Conservation (phyloP, 2,797 vertebrate species). For the Gila robusta region DNA sequence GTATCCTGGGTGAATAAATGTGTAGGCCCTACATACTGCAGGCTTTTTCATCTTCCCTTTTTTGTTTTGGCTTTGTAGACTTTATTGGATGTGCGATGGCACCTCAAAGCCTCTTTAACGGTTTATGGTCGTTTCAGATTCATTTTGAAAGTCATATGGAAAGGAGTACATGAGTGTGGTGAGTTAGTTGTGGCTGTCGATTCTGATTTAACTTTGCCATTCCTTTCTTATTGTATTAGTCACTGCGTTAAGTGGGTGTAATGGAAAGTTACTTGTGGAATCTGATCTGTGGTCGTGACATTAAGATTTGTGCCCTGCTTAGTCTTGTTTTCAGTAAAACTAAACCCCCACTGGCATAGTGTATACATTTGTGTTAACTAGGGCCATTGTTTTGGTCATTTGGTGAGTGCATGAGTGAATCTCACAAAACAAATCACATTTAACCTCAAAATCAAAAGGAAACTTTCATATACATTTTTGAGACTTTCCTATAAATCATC, state of each 20-base stretch:
- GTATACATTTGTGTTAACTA: background rate
- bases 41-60: slow-evolving; percentile 80
- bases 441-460: slow-evolving; percentile 13
- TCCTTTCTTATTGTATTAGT: background rate
- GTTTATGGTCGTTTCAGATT: slow-evolving; percentile 49
- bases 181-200: background rate
- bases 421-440: background rate
- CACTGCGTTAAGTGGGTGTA: background rate
- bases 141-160: background rate
- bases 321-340: background rate
- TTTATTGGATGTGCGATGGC: slow-evolving; percentile 68
- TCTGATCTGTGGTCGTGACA: background rate
- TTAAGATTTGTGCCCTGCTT: background rate
- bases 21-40: slow-evolving; percentile 82
- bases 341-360: background rate
- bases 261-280: background rate
- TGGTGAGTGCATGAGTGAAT: background rate
- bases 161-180: background rate
- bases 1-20: slow-evolving; percentile 74
- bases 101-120: slow-evolving; percentile 50
- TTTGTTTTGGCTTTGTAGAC: slow-evolving; percentile 84
- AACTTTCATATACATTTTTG: background rate
- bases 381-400: background rate
- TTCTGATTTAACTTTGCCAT: background rate
- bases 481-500: background rate